These are phyloP conservation scores for Spheniscus humboldti DNA, from an alignment of 2,797 vertebrate genomes.

Conservation along the genomic window DNA sequence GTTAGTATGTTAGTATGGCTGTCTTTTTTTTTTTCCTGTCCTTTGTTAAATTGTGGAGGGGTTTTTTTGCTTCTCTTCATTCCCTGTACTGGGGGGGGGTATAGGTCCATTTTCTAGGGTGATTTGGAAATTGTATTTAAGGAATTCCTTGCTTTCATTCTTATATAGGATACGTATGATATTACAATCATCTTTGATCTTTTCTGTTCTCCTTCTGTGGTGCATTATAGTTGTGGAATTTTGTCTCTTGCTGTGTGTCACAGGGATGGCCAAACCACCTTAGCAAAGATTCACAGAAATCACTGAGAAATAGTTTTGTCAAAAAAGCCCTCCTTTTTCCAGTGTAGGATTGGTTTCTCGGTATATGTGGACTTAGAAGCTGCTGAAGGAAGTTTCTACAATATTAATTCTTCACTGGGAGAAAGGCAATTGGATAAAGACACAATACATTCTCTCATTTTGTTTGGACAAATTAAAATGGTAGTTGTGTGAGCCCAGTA, in stretches of 20 bases:
- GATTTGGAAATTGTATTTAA: not conserved
- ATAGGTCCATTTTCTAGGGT: not conserved
- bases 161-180: not conserved
- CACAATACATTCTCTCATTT: not conserved
- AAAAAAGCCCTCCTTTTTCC: not conserved
- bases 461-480: not conserved
- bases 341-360: not conserved
- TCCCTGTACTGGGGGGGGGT: fast-evolving
- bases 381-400: not conserved
- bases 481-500: not conserved
- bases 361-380: not conserved
- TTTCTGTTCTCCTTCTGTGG: not conserved
- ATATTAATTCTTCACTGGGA: not conserved
- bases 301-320: not conserved
- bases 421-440: not conserved
- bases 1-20: not conserved
- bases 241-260: not conserved
- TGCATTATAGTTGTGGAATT: not conserved
- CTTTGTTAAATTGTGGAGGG: not conserved
- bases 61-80: not conserved
- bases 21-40: not conserved
- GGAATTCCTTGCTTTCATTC: not conserved
- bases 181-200: not conserved
- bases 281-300: not conserved
- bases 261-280: not conserved